Evolutionary conservation across 2,888 invertebrate genomes (phyloP), one percentile per base, ranked within the genome.

Genomic region (Lymantria dispar): DNA sequence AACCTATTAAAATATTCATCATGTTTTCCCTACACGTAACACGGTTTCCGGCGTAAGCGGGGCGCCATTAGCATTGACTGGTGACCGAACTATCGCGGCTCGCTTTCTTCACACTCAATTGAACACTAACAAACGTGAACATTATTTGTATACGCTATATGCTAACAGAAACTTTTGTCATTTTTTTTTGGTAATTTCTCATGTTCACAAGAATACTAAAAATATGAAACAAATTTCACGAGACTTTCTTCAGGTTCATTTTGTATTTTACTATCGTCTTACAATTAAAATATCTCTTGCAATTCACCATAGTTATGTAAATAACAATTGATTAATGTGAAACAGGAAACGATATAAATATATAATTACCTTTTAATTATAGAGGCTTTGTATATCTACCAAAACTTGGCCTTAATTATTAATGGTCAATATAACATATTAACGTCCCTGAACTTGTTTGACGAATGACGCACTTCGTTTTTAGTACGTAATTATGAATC

Each of bases 51-150:
- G 43, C 33, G 41, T 39, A 33, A 38, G 15, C 40, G 40, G 38
- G 1, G 7, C 10, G 14, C 13, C 58, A 67, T 61, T 64, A 62
- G 56, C 62, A 64, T 65, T 57, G 62, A 66, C 62, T 59, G n/a
- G 56, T 59, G 50, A 50, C 40, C 54, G 64, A 66, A 74, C 72
- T 70, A 75, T 70, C 43, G 47, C 47, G 59, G 58, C 47, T 56
- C 65, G 62, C 52, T 66, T 56, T 65, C 65, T 78, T 75, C 71
- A 78, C 76, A 68, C 68, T 66, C 75, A 76, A 83, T 80, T 83
- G 71, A 73, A 67, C 75, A 72, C 62, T 58, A 54, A 70, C 56
- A 66, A 64, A 71, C 33, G 33, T 33, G 33, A 33, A 33, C 33
- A 33, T 33, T 33, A 33, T 33, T 33, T 33, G 8, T 33, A 10